Percentiles rank a stretch among this genome's conserved stretches.
These are phyloP conservation scores for Archegozetes longisetosus DNA, from an alignment of 1,140 invertebrate species.

Conservation along the genomic window DNA sequence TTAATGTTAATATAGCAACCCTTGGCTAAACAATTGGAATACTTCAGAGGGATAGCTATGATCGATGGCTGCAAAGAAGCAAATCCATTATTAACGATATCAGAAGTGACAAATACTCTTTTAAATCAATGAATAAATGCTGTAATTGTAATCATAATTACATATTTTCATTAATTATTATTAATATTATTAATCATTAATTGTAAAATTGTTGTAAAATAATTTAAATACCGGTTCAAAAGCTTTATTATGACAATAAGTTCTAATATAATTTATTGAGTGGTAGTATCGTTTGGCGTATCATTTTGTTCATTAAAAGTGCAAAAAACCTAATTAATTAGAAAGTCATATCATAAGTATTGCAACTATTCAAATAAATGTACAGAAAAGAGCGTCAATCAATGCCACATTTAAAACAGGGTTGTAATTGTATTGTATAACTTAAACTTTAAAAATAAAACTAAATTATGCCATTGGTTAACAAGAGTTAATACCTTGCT, in stretches of 20 bases:
- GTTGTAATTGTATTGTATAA: neutral
- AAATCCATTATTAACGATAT: slow-evolving; percentile 21
- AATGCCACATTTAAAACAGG: neutral
- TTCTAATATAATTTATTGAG: no score
- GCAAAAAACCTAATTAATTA: no score
- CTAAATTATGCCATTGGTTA: no score
- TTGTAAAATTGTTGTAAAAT: neutral
- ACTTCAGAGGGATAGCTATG: neutral
- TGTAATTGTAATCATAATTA: no score
- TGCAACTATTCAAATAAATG: no score
- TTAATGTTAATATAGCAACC: neutral
- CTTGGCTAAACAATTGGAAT: neutral
- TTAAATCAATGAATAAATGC: slow-evolving; percentile 18
- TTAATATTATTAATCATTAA: neutral
- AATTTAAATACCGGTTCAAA: neutral
- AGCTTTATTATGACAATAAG: no score
- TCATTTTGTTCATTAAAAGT: neutral
- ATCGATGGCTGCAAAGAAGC: slow-evolving; percentile 12
- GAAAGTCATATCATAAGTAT: no score
- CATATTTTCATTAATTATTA: no score
- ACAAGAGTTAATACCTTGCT: no score
- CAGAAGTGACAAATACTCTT: slow-evolving; percentile 21
- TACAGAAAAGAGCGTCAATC: no score
- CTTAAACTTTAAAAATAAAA: neutral
- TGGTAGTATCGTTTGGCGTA: neutral